These are phyloP conservation scores for Ditula angustiorana DNA, from an alignment of 2,888 invertebrate species.

Conservation along the genomic window DNA sequence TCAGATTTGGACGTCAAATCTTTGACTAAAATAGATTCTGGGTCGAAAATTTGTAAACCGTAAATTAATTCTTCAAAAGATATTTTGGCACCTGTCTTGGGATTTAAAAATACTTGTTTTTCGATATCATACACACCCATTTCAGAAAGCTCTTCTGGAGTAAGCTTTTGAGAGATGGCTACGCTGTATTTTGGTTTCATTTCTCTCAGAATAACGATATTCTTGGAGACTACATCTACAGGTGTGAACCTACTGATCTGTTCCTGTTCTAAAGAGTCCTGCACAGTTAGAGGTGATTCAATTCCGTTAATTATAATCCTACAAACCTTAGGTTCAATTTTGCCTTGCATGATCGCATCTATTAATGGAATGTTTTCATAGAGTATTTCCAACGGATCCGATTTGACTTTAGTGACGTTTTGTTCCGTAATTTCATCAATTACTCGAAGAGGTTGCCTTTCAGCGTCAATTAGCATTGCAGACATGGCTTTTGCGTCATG, in stretches of 20 bases:
- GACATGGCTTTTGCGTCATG: constrained; percentile 68
- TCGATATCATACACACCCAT: constrained; percentile 91
- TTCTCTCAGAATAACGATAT: constrained; percentile 86
- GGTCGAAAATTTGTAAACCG: constrained; percentile 89
- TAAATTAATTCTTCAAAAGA: constrained; percentile 91
- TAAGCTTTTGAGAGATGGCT: constrained; percentile 86
- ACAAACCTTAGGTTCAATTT: constrained; percentile 88
- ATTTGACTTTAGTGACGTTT: constrained; percentile 69
- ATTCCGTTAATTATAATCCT: constrained; percentile 86
- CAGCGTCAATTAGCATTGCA: constrained; percentile 75
- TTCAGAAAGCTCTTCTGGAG: constrained; percentile 89
- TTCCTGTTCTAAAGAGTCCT: constrained; percentile 89
- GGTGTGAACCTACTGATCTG: constrained; percentile 88
- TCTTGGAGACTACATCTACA: constrained; percentile 88
- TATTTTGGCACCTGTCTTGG: constrained; percentile 90
- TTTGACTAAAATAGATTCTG: constrained; percentile 90
- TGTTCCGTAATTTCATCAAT: constrained; percentile 82
- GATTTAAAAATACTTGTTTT: constrained; percentile 92
- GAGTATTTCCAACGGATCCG: constrained; percentile 60
- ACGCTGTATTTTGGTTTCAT: constrained; percentile 81
- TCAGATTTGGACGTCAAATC: constrained; percentile 89
- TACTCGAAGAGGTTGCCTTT: constrained; percentile 73
- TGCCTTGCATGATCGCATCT: constrained; percentile 87
- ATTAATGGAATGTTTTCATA: constrained; percentile 83
- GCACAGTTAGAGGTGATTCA: constrained; percentile 87